These are phyloP conservation scores for Siniperca obscura DNA, from an alignment of 2,797 vertebrate species.

Conservation along the genomic window DNA sequence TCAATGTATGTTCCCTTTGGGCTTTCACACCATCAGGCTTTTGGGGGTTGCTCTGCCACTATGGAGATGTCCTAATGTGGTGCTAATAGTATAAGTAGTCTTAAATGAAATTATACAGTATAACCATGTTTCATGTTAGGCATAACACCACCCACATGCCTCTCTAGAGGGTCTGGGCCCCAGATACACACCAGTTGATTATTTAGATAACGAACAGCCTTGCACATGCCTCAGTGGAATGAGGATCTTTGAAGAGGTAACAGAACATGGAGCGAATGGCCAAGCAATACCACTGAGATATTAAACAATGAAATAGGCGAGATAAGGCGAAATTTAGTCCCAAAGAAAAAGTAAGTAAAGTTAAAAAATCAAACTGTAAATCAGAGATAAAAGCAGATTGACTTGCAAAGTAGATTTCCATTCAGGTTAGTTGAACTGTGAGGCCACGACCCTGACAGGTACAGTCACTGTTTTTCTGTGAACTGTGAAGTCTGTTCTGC, in stretches of 20 bases:
- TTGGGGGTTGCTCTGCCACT: background rate
- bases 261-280: slow-evolving; percentile 31
- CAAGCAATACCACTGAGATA: slow-evolving; percentile 25
- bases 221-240: slow-evolving; percentile 26
- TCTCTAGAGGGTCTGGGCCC: slow-evolving; percentile 18
- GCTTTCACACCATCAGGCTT: slow-evolving; percentile 19
- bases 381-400: background rate
- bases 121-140: slow-evolving; percentile 30
- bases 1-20: background rate
- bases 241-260: slow-evolving; percentile 39
- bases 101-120: slow-evolving; percentile 37
- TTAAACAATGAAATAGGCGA: slow-evolving; percentile 27
- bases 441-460: background rate
- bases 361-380: background rate
- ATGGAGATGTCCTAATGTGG: slow-evolving; percentile 16
- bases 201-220: slow-evolving; percentile 52
- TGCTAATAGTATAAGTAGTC: slow-evolving; percentile 24
- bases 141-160: slow-evolving; percentile 28
- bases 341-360: background rate
- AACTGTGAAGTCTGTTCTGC: background rate
- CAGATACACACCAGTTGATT: slow-evolving; percentile 38
- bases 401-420: slow-evolving; percentile 16
- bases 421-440: background rate
- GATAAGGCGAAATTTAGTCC: background rate
- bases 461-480: background rate